phyloP scores from a whole-genome alignment of 2,113 vertebrate species.

The Rhea pennata region DNA sequence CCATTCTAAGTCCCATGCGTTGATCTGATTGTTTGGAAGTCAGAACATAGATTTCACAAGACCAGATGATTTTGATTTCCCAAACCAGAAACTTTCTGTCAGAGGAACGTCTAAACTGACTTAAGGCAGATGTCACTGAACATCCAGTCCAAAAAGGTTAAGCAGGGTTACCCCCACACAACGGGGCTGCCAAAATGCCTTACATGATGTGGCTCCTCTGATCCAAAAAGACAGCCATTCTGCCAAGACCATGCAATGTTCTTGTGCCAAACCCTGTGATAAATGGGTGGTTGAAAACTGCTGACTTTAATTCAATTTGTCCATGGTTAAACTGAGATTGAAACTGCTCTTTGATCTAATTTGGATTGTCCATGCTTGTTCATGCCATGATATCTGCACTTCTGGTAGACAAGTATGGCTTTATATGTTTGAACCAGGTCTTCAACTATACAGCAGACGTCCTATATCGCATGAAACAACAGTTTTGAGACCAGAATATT shows the following conservation, averaged over 20 bases:
- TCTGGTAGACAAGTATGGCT: background rate
- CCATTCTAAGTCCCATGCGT: background rate
- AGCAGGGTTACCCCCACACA: background rate
- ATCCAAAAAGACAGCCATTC: background rate
- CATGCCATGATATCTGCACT: background rate
- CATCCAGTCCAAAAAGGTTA: background rate
- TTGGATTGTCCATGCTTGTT: accelerated
- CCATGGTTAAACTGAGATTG: background rate
- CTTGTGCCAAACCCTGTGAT: background rate
- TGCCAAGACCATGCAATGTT: background rate
- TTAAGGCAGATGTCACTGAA: background rate
- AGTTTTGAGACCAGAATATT: background rate
- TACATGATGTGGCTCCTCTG: accelerated
- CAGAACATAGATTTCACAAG: background rate
- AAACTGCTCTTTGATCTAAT: background rate
- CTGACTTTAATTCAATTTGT: background rate
- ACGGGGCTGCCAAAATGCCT: background rate
- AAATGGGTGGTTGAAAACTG: background rate
- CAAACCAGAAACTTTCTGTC: background rate
- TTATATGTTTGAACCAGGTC: background rate
- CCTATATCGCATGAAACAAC: background rate
- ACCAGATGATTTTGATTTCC: background rate
- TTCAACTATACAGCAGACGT: background rate
- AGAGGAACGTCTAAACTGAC: background rate
- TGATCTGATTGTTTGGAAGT: background rate